Evolutionary conservation across 2,888 invertebrate genomes (phyloP).

Genomic region (Idaea dimidiata): DNA sequence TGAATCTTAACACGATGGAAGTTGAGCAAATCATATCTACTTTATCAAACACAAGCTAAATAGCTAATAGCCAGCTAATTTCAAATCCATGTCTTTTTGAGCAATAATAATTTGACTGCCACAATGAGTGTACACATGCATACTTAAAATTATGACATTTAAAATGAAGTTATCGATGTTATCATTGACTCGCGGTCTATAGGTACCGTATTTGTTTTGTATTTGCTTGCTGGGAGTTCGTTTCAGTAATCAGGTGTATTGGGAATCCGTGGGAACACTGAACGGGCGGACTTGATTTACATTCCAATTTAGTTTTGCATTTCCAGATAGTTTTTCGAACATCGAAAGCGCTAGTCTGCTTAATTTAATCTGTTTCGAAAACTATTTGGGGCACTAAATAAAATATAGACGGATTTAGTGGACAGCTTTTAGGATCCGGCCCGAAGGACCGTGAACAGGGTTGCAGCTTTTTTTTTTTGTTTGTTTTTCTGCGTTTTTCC

Average conservation of each 20-base stretch:
- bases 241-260: slow-evolving; percentile 66
- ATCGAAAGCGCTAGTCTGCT: slow-evolving; percentile 39
- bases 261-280: slow-evolving; percentile 53
- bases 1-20: not conserved
- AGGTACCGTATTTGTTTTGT: slow-evolving; percentile 20
- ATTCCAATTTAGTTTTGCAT: slow-evolving; percentile 69
- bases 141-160: slow-evolving; percentile 4
- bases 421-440: not conserved
- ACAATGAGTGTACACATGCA: not conserved
- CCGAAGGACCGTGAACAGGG: not conserved
- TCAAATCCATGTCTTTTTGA: no score
- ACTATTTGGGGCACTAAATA: slow-evolving; percentile 21
- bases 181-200: not conserved
- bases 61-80: not conserved
- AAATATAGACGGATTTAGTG: slow-evolving; percentile 17
- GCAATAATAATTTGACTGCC: slow-evolving; percentile 1
- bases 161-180: slow-evolving; percentile 4
- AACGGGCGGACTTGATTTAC: slow-evolving; percentile 70
- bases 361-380: slow-evolving; percentile 28
- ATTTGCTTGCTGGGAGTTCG: slow-evolving; percentile 45
- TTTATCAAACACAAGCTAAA: slow-evolving; percentile 1
- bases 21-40: not conserved
- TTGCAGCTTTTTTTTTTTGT: not conserved
- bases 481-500: slow-evolving; percentile 15
- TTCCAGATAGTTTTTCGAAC: slow-evolving; percentile 53